Evolutionary conservation across 1,140 invertebrate genomes (phyloP).

Genomic region (Epicauta chinensis): DNA sequence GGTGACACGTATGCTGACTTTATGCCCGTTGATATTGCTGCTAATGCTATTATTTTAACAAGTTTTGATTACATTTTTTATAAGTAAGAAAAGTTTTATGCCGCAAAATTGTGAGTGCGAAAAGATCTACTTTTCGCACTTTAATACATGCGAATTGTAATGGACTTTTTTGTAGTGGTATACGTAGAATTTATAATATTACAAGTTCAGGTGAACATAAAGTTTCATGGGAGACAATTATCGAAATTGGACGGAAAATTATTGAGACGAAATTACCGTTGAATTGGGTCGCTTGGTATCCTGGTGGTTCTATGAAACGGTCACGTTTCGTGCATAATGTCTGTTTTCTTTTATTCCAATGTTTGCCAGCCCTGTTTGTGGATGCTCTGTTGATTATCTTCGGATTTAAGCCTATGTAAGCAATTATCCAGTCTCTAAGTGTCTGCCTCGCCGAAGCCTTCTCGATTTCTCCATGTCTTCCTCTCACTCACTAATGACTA

Average conservation of each 20-base stretch:
- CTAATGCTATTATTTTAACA: slow-evolving; percentile 67
- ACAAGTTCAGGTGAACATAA: slow-evolving; percentile 73
- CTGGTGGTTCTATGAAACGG: slow-evolving; percentile 81
- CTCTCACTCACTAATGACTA: no score
- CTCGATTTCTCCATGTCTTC: no score
- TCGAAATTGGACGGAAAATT: slow-evolving; percentile 72
- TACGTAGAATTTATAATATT: slow-evolving; percentile 61
- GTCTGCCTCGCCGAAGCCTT: no score
- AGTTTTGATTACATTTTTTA: slow-evolving; percentile 54
- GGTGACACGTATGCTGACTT: slow-evolving; percentile 70
- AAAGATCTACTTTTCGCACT: no score
- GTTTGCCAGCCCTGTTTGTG: slow-evolving; percentile 75
- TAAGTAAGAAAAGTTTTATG: slow-evolving; percentile 37
- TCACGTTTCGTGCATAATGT: slow-evolving; percentile 68
- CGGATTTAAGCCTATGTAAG: slow-evolving; percentile 79
- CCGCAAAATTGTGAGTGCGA: no score
- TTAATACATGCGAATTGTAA: no score
- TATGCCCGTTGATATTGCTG: slow-evolving; percentile 73
- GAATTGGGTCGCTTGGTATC: slow-evolving; percentile 80
- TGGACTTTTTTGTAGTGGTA: slow-evolving; percentile 28
- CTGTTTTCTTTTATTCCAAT: slow-evolving; percentile 75
- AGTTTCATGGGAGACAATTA: slow-evolving; percentile 75
- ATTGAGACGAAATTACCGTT: slow-evolving; percentile 66
- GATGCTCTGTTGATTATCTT: slow-evolving; percentile 67
- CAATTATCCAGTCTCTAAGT: no score